Conservation (phyloP, 2,797 vertebrate species). For the Cygnus olor region DNA sequence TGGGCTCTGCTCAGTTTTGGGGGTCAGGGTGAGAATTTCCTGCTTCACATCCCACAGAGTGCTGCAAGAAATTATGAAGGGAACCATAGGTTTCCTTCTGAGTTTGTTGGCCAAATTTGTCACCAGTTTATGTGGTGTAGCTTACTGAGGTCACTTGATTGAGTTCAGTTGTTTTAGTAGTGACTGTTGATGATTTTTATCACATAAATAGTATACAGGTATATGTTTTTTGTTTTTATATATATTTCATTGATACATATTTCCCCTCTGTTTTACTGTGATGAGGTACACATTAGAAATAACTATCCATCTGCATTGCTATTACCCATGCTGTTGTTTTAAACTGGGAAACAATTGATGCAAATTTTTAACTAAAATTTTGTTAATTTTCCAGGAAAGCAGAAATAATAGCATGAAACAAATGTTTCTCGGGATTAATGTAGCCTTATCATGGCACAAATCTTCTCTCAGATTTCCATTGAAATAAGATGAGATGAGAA, state of each 20-base stretch:
- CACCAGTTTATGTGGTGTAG: neutral
- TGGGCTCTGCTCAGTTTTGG: neutral
- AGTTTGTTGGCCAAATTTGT: neutral
- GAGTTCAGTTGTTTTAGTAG: neutral
- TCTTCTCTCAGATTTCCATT: constrained; percentile 35
- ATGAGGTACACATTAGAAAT: neutral
- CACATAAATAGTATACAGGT: neutral
- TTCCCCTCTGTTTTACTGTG: neutral
- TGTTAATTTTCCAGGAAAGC: neutral
- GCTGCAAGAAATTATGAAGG: neutral
- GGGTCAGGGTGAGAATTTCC: neutral
- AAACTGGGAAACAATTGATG: neutral
- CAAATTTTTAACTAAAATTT: neutral
- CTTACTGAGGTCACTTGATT: constrained; percentile 13
- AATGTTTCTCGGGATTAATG: constrained; percentile 25
- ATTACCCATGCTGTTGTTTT: neutral
- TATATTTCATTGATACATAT: neutral
- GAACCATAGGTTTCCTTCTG: neutral
- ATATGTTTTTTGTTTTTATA: no score
- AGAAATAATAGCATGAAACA: constrained; percentile 16
- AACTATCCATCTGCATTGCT: neutral
- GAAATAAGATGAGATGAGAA: constrained; percentile 25
- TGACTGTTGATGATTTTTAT: neutral
- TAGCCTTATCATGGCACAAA: constrained; percentile 17
- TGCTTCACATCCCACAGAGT: neutral